Percentiles rank a stretch among this genome's conserved stretches.
Evolutionary conservation across 2,888 invertebrate genomes (phyloP).

Genomic region (Harpagoxenus sublaevis): DNA sequence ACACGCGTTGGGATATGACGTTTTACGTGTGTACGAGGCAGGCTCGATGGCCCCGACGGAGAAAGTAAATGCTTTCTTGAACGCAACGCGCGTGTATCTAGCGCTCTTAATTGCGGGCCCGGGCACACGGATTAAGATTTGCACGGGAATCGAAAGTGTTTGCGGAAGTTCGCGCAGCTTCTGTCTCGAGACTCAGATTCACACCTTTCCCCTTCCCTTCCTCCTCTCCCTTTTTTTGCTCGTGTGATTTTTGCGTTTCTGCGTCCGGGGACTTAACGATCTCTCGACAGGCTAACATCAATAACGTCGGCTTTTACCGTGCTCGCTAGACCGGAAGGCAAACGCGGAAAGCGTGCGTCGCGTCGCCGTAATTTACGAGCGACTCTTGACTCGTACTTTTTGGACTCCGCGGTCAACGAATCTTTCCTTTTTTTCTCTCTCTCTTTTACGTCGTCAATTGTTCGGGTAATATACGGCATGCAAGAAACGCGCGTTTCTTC

Average conservation of each 20-base stretch:
- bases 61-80: conserved; percentile 83
- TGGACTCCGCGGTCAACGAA: neutral
- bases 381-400: conserved; percentile 24
- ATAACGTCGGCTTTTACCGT: conserved; percentile 34
- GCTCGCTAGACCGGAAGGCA: conserved; percentile 41
- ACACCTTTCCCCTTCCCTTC: conserved; percentile 3
- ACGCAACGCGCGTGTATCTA: conserved; percentile 51
- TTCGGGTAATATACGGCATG: neutral
- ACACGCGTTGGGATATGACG: conserved; percentile 24
- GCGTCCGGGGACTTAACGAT: conserved; percentile 51
- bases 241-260: conserved; percentile 5
- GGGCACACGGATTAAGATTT: conserved; percentile 74
- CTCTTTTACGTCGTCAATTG: neutral
- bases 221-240: neutral
- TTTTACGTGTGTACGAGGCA: neutral
- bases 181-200: conserved; percentile 20
- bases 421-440: neutral
- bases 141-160: conserved; percentile 68
- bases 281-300: conserved; percentile 14
- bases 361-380: conserved; percentile 6
- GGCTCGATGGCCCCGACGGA: conserved; percentile 62
- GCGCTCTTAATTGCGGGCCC: conserved; percentile 74
- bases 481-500: neutral
- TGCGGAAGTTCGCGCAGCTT: conserved; percentile 60
- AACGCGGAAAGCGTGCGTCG: conserved; percentile 57